Evolutionary conservation across 2,113 vertebrate genomes (phyloP).

Genomic region (Sminthopsis crassicaudata): DNA sequence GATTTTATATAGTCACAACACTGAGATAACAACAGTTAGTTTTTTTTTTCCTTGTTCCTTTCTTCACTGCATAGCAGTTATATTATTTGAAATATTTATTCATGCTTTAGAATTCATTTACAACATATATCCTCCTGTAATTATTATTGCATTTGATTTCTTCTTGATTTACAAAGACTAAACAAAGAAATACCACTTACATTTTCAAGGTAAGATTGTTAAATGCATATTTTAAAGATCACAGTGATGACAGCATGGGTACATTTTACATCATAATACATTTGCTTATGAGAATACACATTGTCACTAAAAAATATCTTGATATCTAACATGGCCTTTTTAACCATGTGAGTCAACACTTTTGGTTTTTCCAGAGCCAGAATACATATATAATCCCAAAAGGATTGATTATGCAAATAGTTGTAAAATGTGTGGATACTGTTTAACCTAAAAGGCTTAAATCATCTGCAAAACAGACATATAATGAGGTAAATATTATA

Average conservation of each 20-base stretch:
- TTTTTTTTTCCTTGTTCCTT: slow-evolving; percentile 78
- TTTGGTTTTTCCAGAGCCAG: slow-evolving; percentile 44
- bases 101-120: slow-evolving; percentile 58
- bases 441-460: slow-evolving; percentile 58
- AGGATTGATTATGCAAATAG: slow-evolving; percentile 37
- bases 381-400: slow-evolving; percentile 15
- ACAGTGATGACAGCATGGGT: slow-evolving; percentile 62
- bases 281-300: slow-evolving; percentile 60
- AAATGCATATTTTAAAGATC: slow-evolving; percentile 65
- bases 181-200: slow-evolving; percentile 58
- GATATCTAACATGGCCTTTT: slow-evolving; percentile 50
- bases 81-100: slow-evolving; percentile 76
- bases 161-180: slow-evolving; percentile 74
- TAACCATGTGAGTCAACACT: slow-evolving; percentile 64
- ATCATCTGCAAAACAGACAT: slow-evolving; percentile 48
- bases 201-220: slow-evolving; percentile 61
- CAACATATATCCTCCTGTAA: slow-evolving; percentile 76
- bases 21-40: slow-evolving; percentile 76
- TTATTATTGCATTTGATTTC: slow-evolving; percentile 72
- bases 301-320: slow-evolving; percentile 48
- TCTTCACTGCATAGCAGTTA: slow-evolving; percentile 68
- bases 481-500: slow-evolving; percentile 69
- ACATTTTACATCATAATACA: not conserved
- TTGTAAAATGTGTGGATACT: slow-evolving; percentile 1
- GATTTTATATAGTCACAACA: slow-evolving; percentile 58